phyloP scores from a whole-genome alignment of 2,888 invertebrate genomes.

The Epirrhoe tristata region DNA sequence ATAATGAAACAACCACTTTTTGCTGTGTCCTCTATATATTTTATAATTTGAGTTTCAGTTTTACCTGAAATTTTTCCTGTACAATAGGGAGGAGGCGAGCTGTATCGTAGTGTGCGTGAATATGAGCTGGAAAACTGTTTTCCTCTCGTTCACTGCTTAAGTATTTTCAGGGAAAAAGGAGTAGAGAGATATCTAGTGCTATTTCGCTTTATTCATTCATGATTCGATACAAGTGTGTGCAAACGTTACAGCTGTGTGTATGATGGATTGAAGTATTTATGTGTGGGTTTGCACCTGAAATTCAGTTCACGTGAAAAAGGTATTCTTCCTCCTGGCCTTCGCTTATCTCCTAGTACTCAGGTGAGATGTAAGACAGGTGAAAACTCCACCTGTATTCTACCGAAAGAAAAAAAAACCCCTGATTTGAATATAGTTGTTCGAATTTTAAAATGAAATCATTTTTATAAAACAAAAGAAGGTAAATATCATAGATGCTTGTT shows the following conservation, averaged over 20 bases:
- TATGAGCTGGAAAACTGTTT: conserved; percentile 11
- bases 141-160: conserved; percentile 5
- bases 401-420: conserved; percentile 23
- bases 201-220: conserved; percentile 21
- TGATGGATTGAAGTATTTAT: conserved; percentile 6
- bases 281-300: conserved; percentile 62
- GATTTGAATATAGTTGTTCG: not conserved
- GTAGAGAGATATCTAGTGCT: conserved; percentile 13
- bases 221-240: conserved; percentile 7
- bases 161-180: conserved; percentile 8
- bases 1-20: not conserved
- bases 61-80: not conserved
- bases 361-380: conserved; percentile 79
- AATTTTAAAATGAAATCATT: too few species aligned
- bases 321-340: conserved; percentile 54
- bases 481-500: too few species aligned
- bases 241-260: conserved; percentile 11
- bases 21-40: not conserved
- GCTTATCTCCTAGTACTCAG: conserved; percentile 73
- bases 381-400: conserved; percentile 67
- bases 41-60: not conserved
- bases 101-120: not conserved
- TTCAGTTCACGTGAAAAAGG: conserved; percentile 61
- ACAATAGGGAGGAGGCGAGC: not conserved
- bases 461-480: too few species aligned